Evolutionary conservation across 2,797 vertebrate species (phyloP).

Genomic region (Pterois miles): DNA sequence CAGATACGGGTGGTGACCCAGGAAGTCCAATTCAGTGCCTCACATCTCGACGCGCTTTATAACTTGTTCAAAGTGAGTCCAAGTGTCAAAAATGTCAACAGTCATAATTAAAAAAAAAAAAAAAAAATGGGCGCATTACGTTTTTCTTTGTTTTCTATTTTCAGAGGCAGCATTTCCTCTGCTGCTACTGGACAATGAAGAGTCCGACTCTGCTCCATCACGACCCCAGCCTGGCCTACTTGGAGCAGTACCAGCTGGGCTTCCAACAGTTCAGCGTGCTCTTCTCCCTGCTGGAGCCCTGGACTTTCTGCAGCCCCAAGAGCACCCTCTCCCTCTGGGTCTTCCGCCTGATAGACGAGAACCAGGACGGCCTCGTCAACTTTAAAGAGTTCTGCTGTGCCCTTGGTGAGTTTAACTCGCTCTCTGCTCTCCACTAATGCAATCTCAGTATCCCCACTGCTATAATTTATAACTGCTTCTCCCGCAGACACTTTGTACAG

Average conservation of each 20-base stretch:
- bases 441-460: neutral
- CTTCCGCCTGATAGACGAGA: slow-evolving; percentile 92
- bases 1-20: slow-evolving; percentile 95
- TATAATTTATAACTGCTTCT: slow-evolving; percentile 43
- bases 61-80: slow-evolving; percentile 93
- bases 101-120: neutral
- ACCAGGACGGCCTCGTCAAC: slow-evolving; percentile 91
- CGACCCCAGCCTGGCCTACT: slow-evolving; percentile 93
- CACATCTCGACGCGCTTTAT: slow-evolving; percentile 93
- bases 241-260: slow-evolving; percentile 96
- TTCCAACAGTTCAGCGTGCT: slow-evolving; percentile 92
- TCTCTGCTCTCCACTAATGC: neutral
- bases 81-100: neutral
- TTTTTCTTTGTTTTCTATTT: slow-evolving; percentile 14
- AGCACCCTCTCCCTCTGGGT: slow-evolving; percentile 90
- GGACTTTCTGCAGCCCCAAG: slow-evolving; percentile 87
- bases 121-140: fast-evolving
- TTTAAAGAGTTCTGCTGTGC: slow-evolving; percentile 93
- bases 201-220: slow-evolving; percentile 90
- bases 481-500: slow-evolving; percentile 91
- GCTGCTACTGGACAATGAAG: slow-evolving; percentile 92
- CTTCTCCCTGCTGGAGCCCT: slow-evolving; percentile 91
- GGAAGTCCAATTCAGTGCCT: slow-evolving; percentile 88
- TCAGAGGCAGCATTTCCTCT: slow-evolving; percentile 96
- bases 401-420: slow-evolving; percentile 82